Percentiles rank a stretch among this genome's conserved stretches.
Evolutionary conservation across 2,113 vertebrate species (phyloP).

Genomic region (Capreolus pygargus): DNA sequence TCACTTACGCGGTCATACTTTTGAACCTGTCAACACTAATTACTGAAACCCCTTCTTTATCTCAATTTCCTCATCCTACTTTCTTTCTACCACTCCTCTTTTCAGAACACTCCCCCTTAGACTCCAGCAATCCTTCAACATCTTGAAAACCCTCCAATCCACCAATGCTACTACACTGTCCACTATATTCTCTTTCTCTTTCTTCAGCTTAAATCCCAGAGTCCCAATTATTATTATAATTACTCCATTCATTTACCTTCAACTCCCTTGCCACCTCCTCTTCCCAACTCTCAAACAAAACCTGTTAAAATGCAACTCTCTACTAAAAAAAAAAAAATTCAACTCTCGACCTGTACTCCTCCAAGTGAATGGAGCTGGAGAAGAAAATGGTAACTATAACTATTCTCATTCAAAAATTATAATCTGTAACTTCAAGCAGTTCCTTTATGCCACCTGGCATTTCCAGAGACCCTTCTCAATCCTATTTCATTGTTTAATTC

Average conservation of each 20-base stretch:
- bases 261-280: neutral
- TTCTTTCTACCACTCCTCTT: neutral
- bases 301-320: slow-evolving; percentile 1
- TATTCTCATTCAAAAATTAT: slow-evolving; percentile 9
- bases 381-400: neutral
- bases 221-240: neutral
- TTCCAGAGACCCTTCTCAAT: neutral
- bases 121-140: neutral
- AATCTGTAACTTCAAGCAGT: neutral
- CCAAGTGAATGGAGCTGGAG: neutral
- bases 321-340: neutral
- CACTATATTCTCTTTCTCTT: neutral
- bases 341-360: neutral
- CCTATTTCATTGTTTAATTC: neutral
- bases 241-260: neutral
- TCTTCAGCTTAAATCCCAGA: neutral
- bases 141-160: neutral
- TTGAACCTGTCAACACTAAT: neutral
- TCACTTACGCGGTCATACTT: neutral
- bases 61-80: neutral
- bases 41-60: neutral
- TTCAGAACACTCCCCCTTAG: neutral
- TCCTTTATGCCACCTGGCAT: neutral
- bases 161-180: neutral
- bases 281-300: neutral